phyloP scores from a whole-genome alignment of 2,113 vertebrate genomes.

The Thinocorus orbignyianus region DNA sequence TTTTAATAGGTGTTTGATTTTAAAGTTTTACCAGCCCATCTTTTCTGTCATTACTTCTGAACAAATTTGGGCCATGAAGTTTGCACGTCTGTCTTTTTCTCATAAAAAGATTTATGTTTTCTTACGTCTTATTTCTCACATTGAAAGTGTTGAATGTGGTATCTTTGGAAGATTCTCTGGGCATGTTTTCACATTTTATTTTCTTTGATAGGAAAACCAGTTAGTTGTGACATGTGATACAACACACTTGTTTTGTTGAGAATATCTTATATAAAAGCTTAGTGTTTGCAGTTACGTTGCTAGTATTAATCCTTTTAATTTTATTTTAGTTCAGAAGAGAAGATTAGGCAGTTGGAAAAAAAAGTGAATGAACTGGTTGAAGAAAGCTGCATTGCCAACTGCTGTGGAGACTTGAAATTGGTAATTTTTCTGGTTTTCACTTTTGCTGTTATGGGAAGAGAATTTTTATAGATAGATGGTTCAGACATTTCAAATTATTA shows the following conservation, averaged over 20 bases:
- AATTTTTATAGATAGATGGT: not conserved
- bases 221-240: not conserved
- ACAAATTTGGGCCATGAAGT: not conserved
- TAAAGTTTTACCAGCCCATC: not conserved
- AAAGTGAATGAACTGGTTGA: constrained; percentile 93
- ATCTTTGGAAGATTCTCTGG: not conserved
- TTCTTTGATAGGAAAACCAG: not conserved
- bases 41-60: not conserved
- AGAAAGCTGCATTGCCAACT: constrained; percentile 93
- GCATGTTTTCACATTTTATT: not conserved
- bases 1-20: not conserved
- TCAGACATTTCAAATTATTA: not conserved
- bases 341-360: constrained; percentile 93
- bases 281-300: not conserved
- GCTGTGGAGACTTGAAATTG: constrained; percentile 86
- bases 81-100: not conserved
- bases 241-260: not conserved
- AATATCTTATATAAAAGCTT: not conserved
- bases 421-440: constrained; percentile 71
- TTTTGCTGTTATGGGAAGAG: not conserved
- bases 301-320: not conserved
- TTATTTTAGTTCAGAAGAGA: constrained; percentile 88
- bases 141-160: not conserved
- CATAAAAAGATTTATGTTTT: not conserved
- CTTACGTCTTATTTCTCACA: not conserved